Percentiles rank a stretch among this genome's conserved stretches.
These are phyloP conservation scores for Scaptomyza hsui DNA, from an alignment of 1,140 invertebrate species.

Conservation along the genomic window DNA sequence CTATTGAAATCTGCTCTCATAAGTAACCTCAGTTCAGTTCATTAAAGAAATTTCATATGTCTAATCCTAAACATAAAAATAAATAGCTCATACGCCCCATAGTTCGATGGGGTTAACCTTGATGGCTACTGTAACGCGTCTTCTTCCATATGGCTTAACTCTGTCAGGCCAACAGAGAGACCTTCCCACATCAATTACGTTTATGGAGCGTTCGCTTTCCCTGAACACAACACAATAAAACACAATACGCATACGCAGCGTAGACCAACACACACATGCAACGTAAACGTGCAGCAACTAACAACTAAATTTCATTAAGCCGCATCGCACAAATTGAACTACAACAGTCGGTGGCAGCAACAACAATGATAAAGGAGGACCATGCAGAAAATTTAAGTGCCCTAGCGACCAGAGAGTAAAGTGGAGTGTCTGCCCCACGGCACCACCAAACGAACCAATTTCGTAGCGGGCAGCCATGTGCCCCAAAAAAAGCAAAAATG, in stretches of 20 bases:
- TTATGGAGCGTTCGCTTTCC: slow-evolving; percentile 8
- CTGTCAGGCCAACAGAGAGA: slow-evolving; percentile 3
- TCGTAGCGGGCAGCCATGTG: slow-evolving; percentile 62
- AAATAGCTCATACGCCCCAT: slow-evolving; percentile 21
- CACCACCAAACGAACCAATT: slow-evolving; percentile 69
- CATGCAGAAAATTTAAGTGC: slow-evolving; percentile 76
- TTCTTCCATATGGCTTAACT: slow-evolving; percentile 32
- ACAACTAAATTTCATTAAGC: slow-evolving; percentile 81
- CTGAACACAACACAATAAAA: too few species aligned
- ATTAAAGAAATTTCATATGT: not conserved
- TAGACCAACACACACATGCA: slow-evolving; percentile 43
- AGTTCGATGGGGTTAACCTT: not conserved
- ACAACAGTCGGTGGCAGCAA: slow-evolving; percentile 48
- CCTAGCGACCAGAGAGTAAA: slow-evolving; percentile 57
- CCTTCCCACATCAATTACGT: slow-evolving; percentile 33
- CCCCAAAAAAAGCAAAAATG: slow-evolving; percentile 47
- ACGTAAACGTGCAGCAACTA: slow-evolving; percentile 78
- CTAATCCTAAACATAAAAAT: too few species aligned
- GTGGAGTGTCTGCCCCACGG: slow-evolving; percentile 17
- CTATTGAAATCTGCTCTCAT: not conserved
- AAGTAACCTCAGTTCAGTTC: not conserved
- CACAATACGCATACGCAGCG: slow-evolving; percentile 33
- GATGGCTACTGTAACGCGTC: not conserved
- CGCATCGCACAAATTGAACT: slow-evolving; percentile 79
- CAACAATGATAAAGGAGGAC: slow-evolving; percentile 37